Evolutionary conservation across 2,113 vertebrate genomes (phyloP).

Genomic region (Mirza zaza): DNA sequence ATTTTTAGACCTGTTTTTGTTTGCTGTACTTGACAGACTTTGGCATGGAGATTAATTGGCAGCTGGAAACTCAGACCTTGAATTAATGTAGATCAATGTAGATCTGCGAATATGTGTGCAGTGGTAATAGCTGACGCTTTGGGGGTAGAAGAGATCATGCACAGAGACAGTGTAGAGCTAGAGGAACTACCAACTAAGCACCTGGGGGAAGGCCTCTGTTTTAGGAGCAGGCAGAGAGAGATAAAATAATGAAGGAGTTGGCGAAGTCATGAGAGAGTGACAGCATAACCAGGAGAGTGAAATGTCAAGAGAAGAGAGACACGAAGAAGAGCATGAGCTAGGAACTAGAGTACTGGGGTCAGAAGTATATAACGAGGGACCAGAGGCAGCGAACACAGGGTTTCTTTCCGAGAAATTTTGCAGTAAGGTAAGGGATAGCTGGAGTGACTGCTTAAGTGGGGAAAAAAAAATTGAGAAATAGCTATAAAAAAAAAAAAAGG

Average conservation of each 20-base stretch:
- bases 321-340: background rate
- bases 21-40: background rate
- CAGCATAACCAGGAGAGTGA: background rate
- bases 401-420: background rate
- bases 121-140: background rate
- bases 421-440: background rate
- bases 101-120: background rate
- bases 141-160: background rate
- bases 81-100: background rate
- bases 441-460: background rate
- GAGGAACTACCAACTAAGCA: background rate
- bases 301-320: background rate
- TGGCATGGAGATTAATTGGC: background rate
- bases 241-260: background rate
- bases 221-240: background rate
- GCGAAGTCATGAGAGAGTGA: background rate
- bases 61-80: background rate
- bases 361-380: background rate
- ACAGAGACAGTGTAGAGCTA: background rate
- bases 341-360: background rate
- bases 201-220: background rate
- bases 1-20: background rate
- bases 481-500: background rate
- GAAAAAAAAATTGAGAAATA: background rate
- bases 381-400: background rate